A percentile compares a stretch with the other conserved stretches of the same genome.
These are phyloP conservation scores for Seira sanloemensis DNA, from an alignment of 2,888 invertebrate genomes.

Conservation along the genomic window DNA sequence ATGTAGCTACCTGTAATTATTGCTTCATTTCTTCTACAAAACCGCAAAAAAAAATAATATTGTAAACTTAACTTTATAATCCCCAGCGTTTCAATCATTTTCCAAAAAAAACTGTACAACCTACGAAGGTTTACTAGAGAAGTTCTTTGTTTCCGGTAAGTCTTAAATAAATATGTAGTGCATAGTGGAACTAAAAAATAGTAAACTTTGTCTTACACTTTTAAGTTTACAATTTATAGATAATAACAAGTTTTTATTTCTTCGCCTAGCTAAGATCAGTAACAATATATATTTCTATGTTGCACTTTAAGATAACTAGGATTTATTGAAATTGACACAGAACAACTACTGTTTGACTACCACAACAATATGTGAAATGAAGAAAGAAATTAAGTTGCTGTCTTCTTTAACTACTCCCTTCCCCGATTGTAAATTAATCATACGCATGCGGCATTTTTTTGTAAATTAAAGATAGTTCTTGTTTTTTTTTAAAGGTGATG, in stretches of 20 bases:
- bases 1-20: too few relatives aligned
- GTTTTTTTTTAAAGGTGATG: too few relatives aligned
- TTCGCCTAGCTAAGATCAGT: not conserved
- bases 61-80: not conserved
- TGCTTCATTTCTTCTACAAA: not conserved
- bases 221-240: not conserved
- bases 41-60: not conserved
- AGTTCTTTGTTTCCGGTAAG: too few relatives aligned
- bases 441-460: too few relatives aligned
- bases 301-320: not conserved
- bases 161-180: not conserved
- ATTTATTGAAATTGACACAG: not conserved
- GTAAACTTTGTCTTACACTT: not conserved
- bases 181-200: not conserved
- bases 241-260: not conserved
- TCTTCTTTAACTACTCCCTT: not conserved
- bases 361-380: slow-evolving; percentile 7
- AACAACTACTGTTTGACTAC: slow-evolving; percentile 10
- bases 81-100: not conserved
- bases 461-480: too few relatives aligned
- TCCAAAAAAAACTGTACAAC: not conserved
- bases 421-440: not conserved
- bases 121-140: not conserved
- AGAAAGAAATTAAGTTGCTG: not conserved
- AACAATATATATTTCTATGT: not conserved